A percentile compares a stretch with the other conserved stretches of the same genome.
Conservation (phyloP, 2,113 vertebrate species). For the Pseudolaguvia tuberculata region DNA sequence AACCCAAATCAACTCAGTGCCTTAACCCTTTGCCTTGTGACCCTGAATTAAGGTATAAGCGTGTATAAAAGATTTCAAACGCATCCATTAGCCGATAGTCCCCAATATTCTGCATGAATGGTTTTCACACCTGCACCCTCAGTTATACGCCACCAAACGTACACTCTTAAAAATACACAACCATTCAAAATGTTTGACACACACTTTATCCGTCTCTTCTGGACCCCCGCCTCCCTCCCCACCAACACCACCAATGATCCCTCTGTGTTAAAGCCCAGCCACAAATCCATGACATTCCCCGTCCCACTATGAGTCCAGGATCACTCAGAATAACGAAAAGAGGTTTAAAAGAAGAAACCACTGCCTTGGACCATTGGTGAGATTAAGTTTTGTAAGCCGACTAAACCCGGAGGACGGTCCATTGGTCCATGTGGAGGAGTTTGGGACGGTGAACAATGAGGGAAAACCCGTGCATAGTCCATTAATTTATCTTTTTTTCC, state of each 20-base stretch:
- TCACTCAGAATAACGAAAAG: constrained; percentile 33
- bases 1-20: no score
- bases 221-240: background rate
- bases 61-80: no score
- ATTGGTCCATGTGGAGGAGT: constrained; percentile 54
- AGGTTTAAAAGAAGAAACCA: constrained; percentile 30
- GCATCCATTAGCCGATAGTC: no score
- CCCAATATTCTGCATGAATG: no score
- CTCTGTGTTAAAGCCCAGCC: constrained; percentile 24
- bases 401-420: constrained; percentile 36
- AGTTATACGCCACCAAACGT: no score
- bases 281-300: constrained; percentile 13
- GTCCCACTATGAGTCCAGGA: constrained; percentile 52
- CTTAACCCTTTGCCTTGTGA: no score
- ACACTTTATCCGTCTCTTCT: background rate
- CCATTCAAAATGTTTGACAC: no score
- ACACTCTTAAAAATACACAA: no score
- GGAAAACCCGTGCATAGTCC: constrained; percentile 61
- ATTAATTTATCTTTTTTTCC: constrained; percentile 56
- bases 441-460: constrained; percentile 57
- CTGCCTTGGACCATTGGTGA: constrained; percentile 48
- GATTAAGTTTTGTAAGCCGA: constrained; percentile 56
- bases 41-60: no score
- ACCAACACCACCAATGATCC: no score
- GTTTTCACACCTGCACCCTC: no score